Evolutionary conservation across 2,888 invertebrate species (phyloP).

Genomic region (Erpobdella octoculata): DNA sequence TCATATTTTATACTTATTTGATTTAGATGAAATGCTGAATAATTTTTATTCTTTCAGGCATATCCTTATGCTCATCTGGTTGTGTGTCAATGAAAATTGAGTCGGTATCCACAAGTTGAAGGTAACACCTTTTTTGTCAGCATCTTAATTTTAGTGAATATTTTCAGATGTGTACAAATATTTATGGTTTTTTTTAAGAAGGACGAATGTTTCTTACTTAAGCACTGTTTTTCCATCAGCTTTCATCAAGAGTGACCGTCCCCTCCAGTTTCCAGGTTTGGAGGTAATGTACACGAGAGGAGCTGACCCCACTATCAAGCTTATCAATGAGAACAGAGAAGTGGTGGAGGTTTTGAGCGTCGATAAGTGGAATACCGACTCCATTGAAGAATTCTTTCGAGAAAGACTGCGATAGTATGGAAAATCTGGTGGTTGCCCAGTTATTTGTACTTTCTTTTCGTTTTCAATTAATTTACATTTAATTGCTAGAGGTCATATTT

Average conservation of each 20-base stretch:
- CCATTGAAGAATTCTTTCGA: constrained; percentile 87
- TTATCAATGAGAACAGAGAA: constrained; percentile 70
- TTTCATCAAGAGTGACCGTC: constrained; percentile 86
- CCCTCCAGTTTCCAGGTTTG: constrained; percentile 80
- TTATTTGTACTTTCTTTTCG: too few species aligned
- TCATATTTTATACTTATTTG: not conserved
- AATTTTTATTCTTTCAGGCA: constrained; percentile 53
- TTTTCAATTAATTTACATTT: too few species aligned
- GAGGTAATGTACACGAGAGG: constrained; percentile 86
- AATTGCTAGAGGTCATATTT: too few species aligned
- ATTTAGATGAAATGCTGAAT: constrained; percentile 9
- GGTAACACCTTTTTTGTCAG: constrained; percentile 52
- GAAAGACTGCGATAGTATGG: constrained; percentile 64
- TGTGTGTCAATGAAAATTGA: constrained; percentile 96
- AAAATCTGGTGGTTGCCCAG: too few species aligned
- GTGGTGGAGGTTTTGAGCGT: constrained; percentile 81
- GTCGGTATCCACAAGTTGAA: constrained; percentile 93
- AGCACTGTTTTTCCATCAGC: constrained; percentile 56
- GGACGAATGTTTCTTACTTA: not conserved
- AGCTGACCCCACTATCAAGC: constrained; percentile 82
- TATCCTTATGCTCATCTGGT: constrained; percentile 86
- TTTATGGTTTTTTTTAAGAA: not conserved
- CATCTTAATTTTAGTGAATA: constrained; percentile 6
- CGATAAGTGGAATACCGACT: constrained; percentile 97
- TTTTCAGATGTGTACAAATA: too few species aligned